phyloP scores from a whole-genome alignment of 1,140 invertebrate species.

The Thrips palmi region DNA sequence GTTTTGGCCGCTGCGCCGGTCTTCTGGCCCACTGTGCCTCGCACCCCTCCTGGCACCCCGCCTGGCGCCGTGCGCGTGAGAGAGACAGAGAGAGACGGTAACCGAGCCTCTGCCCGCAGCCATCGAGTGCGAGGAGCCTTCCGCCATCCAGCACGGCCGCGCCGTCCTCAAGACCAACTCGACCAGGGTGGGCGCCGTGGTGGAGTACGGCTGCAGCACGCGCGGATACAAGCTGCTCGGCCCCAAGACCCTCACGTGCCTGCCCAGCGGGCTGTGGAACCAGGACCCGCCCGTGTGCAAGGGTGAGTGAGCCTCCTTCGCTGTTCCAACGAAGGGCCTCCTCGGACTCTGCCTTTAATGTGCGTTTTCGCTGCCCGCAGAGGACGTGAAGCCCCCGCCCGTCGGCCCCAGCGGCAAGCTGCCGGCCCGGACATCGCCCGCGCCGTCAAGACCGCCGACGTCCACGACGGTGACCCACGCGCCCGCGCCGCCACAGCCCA shows the following conservation, averaged over 20 bases:
- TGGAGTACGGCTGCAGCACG: conserved; percentile 53
- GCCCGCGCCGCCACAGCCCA: conserved; percentile 20
- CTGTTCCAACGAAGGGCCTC: too few relatives aligned
- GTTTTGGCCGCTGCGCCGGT: too few relatives aligned
- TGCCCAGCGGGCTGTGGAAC: conserved; percentile 61
- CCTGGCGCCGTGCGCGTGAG: too few relatives aligned
- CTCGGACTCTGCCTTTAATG: too few relatives aligned
- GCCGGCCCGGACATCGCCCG: conserved; percentile 19
- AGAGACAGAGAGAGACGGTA: too few relatives aligned
- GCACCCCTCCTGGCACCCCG: too few relatives aligned
- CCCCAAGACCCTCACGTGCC: conserved; percentile 43
- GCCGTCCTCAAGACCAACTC: conserved; percentile 40
- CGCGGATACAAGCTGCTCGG: conserved; percentile 51
- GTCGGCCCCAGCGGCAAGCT: conserved; percentile 13
- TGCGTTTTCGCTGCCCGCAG: conserved; percentile 13
- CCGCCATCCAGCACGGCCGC: conserved; percentile 48
- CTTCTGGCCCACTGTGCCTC: too few relatives aligned
- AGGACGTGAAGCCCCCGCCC: conserved; percentile 13
- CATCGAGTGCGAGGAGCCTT: conserved; percentile 54
- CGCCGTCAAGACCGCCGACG: conserved; percentile 20
- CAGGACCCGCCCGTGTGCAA: conserved; percentile 48
- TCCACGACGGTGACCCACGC: conserved; percentile 21
- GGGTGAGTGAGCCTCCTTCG: conserved; percentile 32
- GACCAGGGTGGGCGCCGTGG: conserved; percentile 44
- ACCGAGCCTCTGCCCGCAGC: too few relatives aligned